Base-by-base conservation (phyloP, 2,113 vertebrate genomes). In the Sitta europaea region DNA sequence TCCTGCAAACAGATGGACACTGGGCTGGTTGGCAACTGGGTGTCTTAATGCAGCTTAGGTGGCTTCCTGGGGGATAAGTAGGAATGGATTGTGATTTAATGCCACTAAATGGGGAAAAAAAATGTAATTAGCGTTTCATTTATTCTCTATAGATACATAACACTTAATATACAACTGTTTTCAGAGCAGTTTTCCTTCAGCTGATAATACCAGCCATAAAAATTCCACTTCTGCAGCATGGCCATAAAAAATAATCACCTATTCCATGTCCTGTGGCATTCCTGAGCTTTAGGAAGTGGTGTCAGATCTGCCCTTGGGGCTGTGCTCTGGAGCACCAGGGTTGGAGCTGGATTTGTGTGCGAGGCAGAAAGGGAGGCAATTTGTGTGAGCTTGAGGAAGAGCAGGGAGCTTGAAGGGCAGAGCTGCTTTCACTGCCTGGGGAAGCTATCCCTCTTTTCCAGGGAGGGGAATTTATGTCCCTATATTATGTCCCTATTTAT, bases 201-300 rank as follows among this genome's bases (percentile, higher is more conserved):
- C 48, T 43, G 42, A 33, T 68, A 57, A 40, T 14, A 5, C 4
- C 13, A 27, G 38, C 53, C 53, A 43, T 67, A 86, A 86, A 75
- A 86, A 36, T 58, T 33, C 62, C 50, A 6, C 45, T 83, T n/a
- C 50, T 70, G 63, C 51, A 36, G 27, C 2, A 0, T 2, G 23
- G 47, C 61, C 47, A 75, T 77, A 54, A 62, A 43, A 67, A 65
- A 50, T 10, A 50, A 51, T 28, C 7, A 9, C 14, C 21, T 70
- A 8, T 66, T 67, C 3, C 4, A 19, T 4, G 13, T 5, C 0
- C 6, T 18, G 0, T 28, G 54, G 10, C 29, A 21, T 59, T 48
- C 18, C 14, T 45, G 36, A 42, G 38, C 68, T 86, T 80, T 31
- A 20, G 54, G 51, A 71, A 55, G 10, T 22, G 75, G 35, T 25